Evolutionary conservation across 2,113 vertebrate genomes (phyloP), one percentile per base, ranked within the genome.

Genomic region (Epinephelus cyanopodus): DNA sequence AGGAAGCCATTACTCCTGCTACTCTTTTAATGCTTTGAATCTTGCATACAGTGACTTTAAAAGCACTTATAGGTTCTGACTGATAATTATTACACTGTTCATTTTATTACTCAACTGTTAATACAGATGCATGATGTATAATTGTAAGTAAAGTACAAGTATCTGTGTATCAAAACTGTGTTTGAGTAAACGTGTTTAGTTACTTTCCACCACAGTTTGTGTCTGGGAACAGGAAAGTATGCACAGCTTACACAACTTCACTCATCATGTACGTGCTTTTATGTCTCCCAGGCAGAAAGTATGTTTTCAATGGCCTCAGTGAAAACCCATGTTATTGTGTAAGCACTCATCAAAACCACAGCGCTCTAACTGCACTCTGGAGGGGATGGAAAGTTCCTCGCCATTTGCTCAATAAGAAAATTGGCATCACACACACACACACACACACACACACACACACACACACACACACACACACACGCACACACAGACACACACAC

Each of bases 321-420:
- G 42, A 78, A 88, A 60, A 29, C 29, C 50, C 15, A 3, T 50
- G 21, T 53, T 60, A 76, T 89, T 89, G 82, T 87, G 89, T 85
- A 81, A 91, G 54, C 37, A 19, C 75, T 79, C 74, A 70, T 68
- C 29, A 62, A 86, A 90, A 86, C 81, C 88, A 3, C 90, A 89
- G 64, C 10, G 1, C 45, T 80, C 67, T 47, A 82, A 85, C 48
- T 75, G 68, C 76, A 78, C 78, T 83, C 81, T 50, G 12, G 72
- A 75, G 53, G 48, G 56, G 61, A 72, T 64, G 81, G 66, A 88
- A 83, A 76, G 56, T 74, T 90, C 48, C 33, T 52, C 13, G 47
- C n/a, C 62, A 18, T 82, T 84, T 81, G 65, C 42, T 72, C 83
- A 79, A 45, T 79, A 42, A 82, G 29, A 77, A 90, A 79, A 78